Percentiles rank a stretch among this genome's conserved stretches.
Conservation (phyloP, 1,140 invertebrate species). For the Cheumatopsyche charites region DNA sequence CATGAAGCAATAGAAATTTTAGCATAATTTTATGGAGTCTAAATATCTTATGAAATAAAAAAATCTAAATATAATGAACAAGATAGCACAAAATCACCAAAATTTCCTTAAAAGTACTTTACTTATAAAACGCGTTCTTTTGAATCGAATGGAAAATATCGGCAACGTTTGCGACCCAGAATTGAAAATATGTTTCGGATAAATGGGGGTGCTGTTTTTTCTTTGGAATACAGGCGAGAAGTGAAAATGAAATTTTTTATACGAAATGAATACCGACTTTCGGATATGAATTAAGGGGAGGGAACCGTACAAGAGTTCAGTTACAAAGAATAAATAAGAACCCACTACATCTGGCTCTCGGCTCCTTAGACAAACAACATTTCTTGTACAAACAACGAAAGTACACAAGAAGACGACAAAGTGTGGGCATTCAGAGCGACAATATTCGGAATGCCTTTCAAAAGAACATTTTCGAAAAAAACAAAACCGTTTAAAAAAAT, state of each 20-base stretch:
- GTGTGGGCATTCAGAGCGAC: not conserved
- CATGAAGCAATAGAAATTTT: too few species aligned
- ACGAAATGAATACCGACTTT: not conserved
- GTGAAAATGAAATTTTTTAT: conserved; percentile 1
- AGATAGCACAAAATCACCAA: too few species aligned
- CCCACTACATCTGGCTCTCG: not conserved
- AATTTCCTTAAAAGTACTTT: too few species aligned
- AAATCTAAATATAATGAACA: too few species aligned
- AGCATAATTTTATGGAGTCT: too few species aligned
- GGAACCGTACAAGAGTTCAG: not conserved
- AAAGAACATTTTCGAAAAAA: too few species aligned
- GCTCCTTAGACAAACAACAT: conserved; percentile 20
- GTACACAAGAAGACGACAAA: not conserved
- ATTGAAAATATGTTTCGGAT: conserved; percentile 19
- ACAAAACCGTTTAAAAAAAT: too few species aligned
- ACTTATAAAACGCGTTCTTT: too few species aligned
- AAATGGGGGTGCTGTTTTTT: not conserved
- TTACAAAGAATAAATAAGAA: conserved; percentile 25
- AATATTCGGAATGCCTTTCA: too few species aligned
- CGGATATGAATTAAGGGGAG: not conserved
- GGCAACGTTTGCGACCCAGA: not conserved
- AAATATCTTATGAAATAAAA: too few species aligned
- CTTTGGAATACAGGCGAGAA: not conserved
- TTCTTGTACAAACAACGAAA: not conserved
- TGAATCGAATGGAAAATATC: too few species aligned